These are phyloP conservation scores for Hofmannophila pseudospretella DNA, from an alignment of 2,888 invertebrate species.

Conservation along the genomic window DNA sequence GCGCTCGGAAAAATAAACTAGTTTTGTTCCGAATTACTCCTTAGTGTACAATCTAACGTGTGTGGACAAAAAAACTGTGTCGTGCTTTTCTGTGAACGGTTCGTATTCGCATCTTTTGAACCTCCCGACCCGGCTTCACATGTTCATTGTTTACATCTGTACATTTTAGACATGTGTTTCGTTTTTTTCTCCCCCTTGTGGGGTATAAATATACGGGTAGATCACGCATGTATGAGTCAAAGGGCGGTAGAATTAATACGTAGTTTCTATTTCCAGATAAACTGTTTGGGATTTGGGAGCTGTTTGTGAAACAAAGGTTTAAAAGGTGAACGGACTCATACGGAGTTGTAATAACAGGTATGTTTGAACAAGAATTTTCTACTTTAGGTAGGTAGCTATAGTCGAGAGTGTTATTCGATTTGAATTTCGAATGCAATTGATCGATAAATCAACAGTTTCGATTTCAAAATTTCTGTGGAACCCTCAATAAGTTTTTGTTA, in stretches of 20 bases:
- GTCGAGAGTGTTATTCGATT: no score
- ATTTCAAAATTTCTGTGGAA: no score
- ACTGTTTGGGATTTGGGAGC: slow-evolving; percentile 64
- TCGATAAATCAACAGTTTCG: no score
- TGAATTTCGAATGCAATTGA: no score
- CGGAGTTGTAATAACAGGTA: slow-evolving; percentile 64
- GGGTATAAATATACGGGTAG: slow-evolving; percentile 58
- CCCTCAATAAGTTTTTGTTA: no score
- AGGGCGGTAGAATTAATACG: slow-evolving; percentile 62
- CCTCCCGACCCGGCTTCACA: slow-evolving; percentile 40
- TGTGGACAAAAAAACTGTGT: slow-evolving; percentile 65
- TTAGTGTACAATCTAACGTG: slow-evolving; percentile 56
- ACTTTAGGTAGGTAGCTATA: no score
- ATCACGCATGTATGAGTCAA: slow-evolving; percentile 52
- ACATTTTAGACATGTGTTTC: slow-evolving; percentile 53
- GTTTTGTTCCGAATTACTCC: slow-evolving; percentile 64
- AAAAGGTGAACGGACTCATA: slow-evolving; percentile 69
- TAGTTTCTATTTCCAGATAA: slow-evolving; percentile 75
- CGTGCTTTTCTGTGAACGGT: slow-evolving; percentile 62
- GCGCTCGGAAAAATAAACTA: slow-evolving; percentile 70
- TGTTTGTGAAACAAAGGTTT: slow-evolving; percentile 71
- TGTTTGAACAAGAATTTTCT: slow-evolving; percentile 43
- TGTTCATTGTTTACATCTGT: slow-evolving; percentile 65
- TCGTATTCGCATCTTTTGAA: slow-evolving; percentile 42
- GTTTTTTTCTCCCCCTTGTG: slow-evolving; percentile 48